phyloP scores from a whole-genome alignment of 2,888 invertebrate species.

The Sinotaia quadrata region DNA sequence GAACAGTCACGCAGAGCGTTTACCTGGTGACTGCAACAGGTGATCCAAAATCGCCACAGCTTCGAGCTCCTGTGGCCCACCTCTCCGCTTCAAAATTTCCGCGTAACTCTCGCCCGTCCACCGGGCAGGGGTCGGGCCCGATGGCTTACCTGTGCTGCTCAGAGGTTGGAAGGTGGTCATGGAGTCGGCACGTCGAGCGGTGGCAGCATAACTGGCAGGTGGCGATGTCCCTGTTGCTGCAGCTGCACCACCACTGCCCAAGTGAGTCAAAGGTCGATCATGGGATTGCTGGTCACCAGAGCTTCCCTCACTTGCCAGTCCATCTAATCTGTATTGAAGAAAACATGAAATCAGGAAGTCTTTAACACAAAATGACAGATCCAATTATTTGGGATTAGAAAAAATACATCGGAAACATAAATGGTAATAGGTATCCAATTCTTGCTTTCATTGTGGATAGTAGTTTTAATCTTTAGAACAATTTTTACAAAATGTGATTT shows the following conservation, averaged over 20 bases:
- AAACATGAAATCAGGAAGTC: no score
- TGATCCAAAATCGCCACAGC: conserved; percentile 40
- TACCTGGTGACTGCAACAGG: conserved; percentile 58
- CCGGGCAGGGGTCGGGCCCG: conserved; percentile 20
- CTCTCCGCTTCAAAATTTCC: conserved; percentile 54
- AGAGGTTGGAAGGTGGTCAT: conserved; percentile 34
- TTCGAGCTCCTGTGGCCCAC: conserved; percentile 54
- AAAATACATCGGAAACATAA: no score
- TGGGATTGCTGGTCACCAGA: conserved; percentile 47
- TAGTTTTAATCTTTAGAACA: no score
- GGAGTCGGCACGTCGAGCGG: conserved; percentile 42
- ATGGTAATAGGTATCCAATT: no score
- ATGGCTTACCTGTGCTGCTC: conserved; percentile 38
- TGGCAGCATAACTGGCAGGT: conserved; percentile 56
- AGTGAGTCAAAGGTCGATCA: conserved; percentile 59
- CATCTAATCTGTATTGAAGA: conserved; percentile 55
- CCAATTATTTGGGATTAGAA: no score
- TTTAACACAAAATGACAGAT: no score
- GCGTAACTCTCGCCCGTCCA: conserved; percentile 58
- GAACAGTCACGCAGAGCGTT: conserved; percentile 2
- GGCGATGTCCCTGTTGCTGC: not conserved
- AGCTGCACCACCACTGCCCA: conserved; percentile 34
- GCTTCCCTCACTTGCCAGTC: conserved; percentile 49
- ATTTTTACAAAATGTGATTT: no score
- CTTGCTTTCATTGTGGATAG: no score